Evolutionary conservation across 2,888 invertebrate species (phyloP).

Genomic region (Brachypalpus laphriformis): DNA sequence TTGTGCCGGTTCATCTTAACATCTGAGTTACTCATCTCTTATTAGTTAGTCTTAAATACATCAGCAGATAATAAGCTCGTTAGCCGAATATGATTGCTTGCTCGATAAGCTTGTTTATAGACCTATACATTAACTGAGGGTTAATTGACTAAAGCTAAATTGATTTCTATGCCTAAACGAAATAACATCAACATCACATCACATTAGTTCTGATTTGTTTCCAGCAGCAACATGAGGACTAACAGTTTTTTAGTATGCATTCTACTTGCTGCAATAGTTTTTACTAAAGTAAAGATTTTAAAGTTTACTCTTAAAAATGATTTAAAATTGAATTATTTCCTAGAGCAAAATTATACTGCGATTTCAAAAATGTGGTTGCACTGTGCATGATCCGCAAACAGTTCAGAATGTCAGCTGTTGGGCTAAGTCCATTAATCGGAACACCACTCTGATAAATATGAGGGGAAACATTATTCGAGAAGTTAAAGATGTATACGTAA

Average conservation of each 20-base stretch:
- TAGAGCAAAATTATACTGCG: background rate
- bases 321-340: background rate
- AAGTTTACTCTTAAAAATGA: background rate
- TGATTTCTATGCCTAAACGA: background rate
- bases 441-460: background rate
- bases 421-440: background rate
- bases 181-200: background rate
- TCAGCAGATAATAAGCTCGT: too few relatives aligned
- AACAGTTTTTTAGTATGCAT: background rate
- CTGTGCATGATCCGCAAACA: background rate
- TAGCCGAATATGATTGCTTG: too few relatives aligned
- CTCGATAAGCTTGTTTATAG: too few relatives aligned
- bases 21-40: too few relatives aligned
- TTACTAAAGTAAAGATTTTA: background rate
- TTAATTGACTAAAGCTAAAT: background rate
- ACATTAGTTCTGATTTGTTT: background rate
- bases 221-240: background rate
- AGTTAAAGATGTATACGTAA: background rate
- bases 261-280: background rate
- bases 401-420: background rate
- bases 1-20: too few relatives aligned
- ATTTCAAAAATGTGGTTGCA: background rate
- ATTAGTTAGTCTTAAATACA: too few relatives aligned
- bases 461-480: background rate
- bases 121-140: background rate